Percentiles rank a stretch among this genome's conserved stretches.
phyloP scores from a whole-genome alignment of 2,888 invertebrate species.

The Pardosa pseudoannulata region DNA sequence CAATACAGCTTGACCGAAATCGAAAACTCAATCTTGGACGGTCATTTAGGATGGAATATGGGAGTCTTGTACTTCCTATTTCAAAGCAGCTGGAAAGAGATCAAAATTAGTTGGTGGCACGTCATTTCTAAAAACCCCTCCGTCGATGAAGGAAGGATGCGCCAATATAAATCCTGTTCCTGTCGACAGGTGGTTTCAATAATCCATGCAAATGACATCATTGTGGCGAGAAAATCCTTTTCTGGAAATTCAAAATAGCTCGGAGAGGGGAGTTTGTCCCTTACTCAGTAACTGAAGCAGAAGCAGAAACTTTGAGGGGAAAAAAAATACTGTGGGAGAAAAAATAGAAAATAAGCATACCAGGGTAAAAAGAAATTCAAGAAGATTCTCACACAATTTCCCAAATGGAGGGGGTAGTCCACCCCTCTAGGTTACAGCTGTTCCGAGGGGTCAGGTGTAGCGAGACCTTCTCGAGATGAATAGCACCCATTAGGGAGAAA shows the following conservation, averaged over 20 bases:
- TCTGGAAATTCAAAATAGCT: no score
- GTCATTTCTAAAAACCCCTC: no score
- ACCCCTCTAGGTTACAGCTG: constrained; percentile 36
- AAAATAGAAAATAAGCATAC: constrained; percentile 5
- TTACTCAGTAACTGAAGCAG: not conserved
- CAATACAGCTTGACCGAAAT: no score
- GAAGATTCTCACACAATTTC: constrained; percentile 15
- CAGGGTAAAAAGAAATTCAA: constrained; percentile 31
- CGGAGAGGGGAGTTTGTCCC: no score
- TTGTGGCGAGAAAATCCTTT: not conserved
- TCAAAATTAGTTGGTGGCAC: no score
- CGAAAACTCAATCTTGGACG: no score
- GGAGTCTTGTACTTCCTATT: no score
- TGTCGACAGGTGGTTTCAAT: not conserved
- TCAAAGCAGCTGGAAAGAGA: no score
- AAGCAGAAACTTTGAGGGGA: not conserved
- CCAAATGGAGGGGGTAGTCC: constrained; percentile 15
- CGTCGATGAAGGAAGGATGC: no score
- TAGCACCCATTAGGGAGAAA: constrained; percentile 66
- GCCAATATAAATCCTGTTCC: no score
- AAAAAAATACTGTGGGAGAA: not conserved
- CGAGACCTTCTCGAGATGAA: constrained; percentile 48
- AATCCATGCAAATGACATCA: constrained; percentile 20
- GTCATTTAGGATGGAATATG: no score
- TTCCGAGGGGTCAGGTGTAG: constrained; percentile 60